Percentiles rank a stretch among this genome's conserved stretches.
Evolutionary conservation across 2,888 invertebrate genomes (phyloP).

Genomic region (Pteria penguin): DNA sequence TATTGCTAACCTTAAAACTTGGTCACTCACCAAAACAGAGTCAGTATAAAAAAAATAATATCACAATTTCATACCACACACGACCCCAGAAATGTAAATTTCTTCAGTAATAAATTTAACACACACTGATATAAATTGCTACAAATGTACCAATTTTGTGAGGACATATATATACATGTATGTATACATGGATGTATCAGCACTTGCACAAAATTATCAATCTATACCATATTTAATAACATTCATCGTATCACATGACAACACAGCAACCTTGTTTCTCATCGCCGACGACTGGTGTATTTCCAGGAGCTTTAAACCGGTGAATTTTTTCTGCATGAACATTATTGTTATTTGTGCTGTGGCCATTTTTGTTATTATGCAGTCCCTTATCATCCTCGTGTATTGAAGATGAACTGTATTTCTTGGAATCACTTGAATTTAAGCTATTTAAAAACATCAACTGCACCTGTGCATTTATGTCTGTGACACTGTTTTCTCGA

Average conservation of each 20-base stretch:
- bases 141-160: too few species aligned
- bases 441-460: conserved; percentile 69
- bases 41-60: too few species aligned
- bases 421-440: conserved; percentile 46
- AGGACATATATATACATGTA: too few species aligned
- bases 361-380: conserved; percentile 57
- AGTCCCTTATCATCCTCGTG: conserved; percentile 30
- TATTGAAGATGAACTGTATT: conserved; percentile 49
- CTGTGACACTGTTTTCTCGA: conserved; percentile 49
- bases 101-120: too few species aligned
- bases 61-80: too few species aligned
- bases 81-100: too few species aligned
- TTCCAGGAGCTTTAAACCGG: conserved; percentile 65
- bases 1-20: too few species aligned
- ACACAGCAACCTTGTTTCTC: conserved; percentile 72
- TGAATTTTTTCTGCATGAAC: conserved; percentile 60
- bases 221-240: too few species aligned
- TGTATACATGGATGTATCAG: too few species aligned
- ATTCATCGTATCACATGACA: conserved; percentile 66
- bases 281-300: conserved; percentile 66
- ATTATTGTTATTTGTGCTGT: conserved; percentile 50
- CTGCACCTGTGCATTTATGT: conserved; percentile 66
- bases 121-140: too few species aligned
- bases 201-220: too few species aligned
- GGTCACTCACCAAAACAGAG: too few species aligned